Evolutionary conservation across 2,113 vertebrate species (phyloP), one percentile per base, ranked within the genome.

Genomic region (Gymnorhina tibicen): DNA sequence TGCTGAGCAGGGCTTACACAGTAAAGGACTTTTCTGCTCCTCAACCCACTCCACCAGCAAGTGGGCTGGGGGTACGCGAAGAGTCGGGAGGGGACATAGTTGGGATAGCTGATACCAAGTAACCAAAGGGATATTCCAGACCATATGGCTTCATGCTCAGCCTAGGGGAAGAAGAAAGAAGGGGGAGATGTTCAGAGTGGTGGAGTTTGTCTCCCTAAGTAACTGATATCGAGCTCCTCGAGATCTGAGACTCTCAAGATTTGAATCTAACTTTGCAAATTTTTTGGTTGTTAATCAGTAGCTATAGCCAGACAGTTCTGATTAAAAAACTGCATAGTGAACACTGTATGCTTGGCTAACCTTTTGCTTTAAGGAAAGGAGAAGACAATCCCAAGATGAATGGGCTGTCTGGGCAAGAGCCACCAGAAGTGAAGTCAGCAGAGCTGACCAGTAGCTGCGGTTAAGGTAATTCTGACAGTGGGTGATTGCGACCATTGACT

Each of bases 21-120:
- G 6, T 33, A 32, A 64, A 50, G 19, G 23, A 58, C 33, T n/a
- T 76, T 63, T 50, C 42, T 56, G 32, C 24, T 49, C 10, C 18
- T 56, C 32, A 24, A 3, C 7, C 35, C 7, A 37, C 18, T 17
- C 28, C 37, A 49, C 19, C 16, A 42, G 37, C 1, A 5, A 70
- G 32, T 32, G 27, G 7, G 20, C 5, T 60, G 24, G 16, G 3
- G 2, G 11, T 18, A 15, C 3, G 1, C 4, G 14, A 30, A 21
- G 19, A 44, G 13, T 4, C 0, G 0, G 32, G 22, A 44, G 35
- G 16, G 8, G 16, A 23, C 5, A 14, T 12, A 49, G 18, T 1
- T 47, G 21, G 26, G 7, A 37, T 8, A 70, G 35, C 24, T 19
- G 8, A 62, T 22, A 9, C 13, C 12, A 42, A 23, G 26, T 63